Evolutionary conservation across 2,797 vertebrate genomes (phyloP).

Genomic region (Lepus townsendii): DNA sequence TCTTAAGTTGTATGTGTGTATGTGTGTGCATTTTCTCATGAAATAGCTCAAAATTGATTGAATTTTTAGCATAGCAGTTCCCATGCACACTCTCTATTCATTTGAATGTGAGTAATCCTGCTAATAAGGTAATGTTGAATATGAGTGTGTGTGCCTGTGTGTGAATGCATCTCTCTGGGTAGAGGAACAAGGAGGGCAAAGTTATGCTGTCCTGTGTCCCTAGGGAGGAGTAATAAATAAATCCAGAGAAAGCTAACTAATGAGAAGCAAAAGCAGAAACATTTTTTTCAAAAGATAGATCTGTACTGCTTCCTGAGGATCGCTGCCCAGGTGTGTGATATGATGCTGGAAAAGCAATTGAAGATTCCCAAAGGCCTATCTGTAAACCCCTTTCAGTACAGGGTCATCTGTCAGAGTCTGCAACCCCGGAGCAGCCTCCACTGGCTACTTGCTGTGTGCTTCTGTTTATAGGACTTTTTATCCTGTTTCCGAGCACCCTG

Average conservation of each 20-base stretch:
- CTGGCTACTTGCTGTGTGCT: slow-evolving; percentile 73
- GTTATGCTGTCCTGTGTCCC: neutral
- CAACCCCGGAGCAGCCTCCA: slow-evolving; percentile 76
- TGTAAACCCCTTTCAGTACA: slow-evolving; percentile 83
- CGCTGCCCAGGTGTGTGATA: slow-evolving; percentile 74
- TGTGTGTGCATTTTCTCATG: neutral
- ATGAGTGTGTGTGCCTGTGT: no score
- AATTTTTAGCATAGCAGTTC: neutral
- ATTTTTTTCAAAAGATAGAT: slow-evolving; percentile 75
- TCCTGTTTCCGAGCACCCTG: slow-evolving; percentile 83
- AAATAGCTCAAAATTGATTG: neutral
- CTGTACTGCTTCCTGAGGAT: slow-evolving; percentile 74
- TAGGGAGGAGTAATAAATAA: slow-evolving; percentile 66
- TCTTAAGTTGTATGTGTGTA: slow-evolving; percentile 16
- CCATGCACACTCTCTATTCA: neutral
- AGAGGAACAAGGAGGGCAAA: neutral
- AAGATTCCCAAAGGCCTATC: slow-evolving; percentile 78
- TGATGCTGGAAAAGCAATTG: slow-evolving; percentile 81
- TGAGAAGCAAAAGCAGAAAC: slow-evolving; percentile 41
- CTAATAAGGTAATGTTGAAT: slow-evolving; percentile 4
- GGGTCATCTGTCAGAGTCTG: slow-evolving; percentile 85
- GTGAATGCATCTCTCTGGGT: neutral
- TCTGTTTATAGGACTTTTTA: slow-evolving; percentile 88
- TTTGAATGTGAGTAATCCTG: neutral
- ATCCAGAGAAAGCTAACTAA: slow-evolving; percentile 70